Evolutionary conservation across 1,140 invertebrate species (phyloP).

Genomic region (Lepidurus apus): DNA sequence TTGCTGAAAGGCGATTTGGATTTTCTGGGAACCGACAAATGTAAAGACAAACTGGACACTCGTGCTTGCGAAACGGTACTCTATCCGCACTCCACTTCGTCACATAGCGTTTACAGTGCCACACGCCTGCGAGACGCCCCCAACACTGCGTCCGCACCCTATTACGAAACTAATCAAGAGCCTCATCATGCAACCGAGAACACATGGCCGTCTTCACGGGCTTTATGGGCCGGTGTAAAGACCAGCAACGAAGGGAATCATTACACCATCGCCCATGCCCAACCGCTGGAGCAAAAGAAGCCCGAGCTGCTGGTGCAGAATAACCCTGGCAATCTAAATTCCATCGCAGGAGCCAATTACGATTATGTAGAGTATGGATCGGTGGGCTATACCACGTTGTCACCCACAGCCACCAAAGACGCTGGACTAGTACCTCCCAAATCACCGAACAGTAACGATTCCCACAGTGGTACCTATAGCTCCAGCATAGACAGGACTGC

Average conservation of each 20-base stretch:
- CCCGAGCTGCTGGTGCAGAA: neutral
- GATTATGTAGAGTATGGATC: slow-evolving; percentile 26
- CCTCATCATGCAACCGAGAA: neutral
- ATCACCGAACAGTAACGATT: neutral
- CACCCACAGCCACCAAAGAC: neutral
- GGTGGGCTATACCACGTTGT: slow-evolving; percentile 31
- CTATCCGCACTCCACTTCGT: neutral
- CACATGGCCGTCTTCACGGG: slow-evolving; percentile 19
- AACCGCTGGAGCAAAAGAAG: slow-evolving; percentile 32
- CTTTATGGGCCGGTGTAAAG: slow-evolving; percentile 34
- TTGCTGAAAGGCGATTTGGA: slow-evolving; percentile 8
- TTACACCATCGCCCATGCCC: slow-evolving; percentile 32
- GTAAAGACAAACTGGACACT: neutral
- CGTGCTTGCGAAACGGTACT: slow-evolving; percentile 3
- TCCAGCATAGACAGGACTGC: neutral
- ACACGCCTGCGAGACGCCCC: neutral
- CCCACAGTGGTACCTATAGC: neutral
- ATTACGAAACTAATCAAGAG: neutral
- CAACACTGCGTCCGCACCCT: neutral
- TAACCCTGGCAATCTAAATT: neutral
- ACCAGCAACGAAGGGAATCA: slow-evolving; percentile 31
- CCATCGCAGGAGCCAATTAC: neutral
- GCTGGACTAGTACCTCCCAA: neutral
- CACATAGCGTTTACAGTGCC: neutral
- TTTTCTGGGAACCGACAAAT: neutral